phyloP scores from a whole-genome alignment of 2,797 vertebrate species.

The Myotis vivesi region DNA sequence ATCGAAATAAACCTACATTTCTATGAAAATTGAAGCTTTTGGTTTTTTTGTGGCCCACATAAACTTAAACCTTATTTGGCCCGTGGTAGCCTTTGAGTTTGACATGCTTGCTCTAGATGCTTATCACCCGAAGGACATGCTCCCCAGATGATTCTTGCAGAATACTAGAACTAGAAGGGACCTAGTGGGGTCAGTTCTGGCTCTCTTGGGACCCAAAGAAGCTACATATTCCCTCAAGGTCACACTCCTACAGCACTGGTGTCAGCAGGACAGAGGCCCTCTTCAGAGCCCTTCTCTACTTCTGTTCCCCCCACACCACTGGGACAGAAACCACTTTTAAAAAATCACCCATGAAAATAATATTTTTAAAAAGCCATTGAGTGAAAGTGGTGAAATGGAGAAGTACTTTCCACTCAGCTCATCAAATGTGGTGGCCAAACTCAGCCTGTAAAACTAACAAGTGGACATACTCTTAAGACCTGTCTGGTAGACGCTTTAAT shows the following conservation, averaged over 20 bases:
- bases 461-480: background rate
- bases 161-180: background rate
- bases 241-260: background rate
- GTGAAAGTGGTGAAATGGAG: background rate
- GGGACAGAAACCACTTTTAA: background rate
- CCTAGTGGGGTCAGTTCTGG: background rate
- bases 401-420: slow-evolving; percentile 6
- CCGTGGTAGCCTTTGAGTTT: too few species aligned
- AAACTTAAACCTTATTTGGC: too few species aligned
- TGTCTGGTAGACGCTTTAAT: background rate
- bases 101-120: background rate
- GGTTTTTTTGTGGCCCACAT: too few species aligned
- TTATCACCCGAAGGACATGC: background rate
- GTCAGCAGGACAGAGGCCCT: background rate
- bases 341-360: background rate
- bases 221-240: background rate
- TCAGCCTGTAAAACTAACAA: background rate
- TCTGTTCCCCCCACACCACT: background rate
- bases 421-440: background rate
- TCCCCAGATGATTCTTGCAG: background rate
- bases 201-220: background rate
- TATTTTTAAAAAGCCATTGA: background rate
- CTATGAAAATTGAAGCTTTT: too few species aligned
- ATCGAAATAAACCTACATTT: too few species aligned
- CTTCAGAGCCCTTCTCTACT: background rate